Base-by-base conservation (phyloP, 2,113 vertebrate genomes). In the Festucalex cinctus region DNA sequence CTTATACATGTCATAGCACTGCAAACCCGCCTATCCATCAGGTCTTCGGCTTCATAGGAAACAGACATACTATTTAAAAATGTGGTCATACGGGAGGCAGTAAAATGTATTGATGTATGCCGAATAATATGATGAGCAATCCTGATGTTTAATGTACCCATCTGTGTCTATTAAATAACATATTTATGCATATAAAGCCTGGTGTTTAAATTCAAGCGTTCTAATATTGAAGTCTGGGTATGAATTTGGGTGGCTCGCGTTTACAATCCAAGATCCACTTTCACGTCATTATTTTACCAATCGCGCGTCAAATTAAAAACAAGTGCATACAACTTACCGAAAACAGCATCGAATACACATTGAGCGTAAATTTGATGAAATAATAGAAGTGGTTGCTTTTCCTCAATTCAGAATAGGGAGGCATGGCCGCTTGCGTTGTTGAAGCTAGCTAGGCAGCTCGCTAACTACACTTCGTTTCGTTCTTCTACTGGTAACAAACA, bases 311-410 rank as follows among this genome's bases (percentile, higher is more conserved):
- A 37, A 46, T 17, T 37, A 3, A 60, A 66, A 10, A 35, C 26
- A 61, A 1, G 5, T 3, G 17, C 0, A 17, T 36, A 10, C 12
- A 24, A 93, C 94, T 93, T 89, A 95, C 94, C 93, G 94, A 94
- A 71, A 95, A 95, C 26, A 94, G 79, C 86, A 93, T 94, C 22
- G 94, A 93, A 61, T 94, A 95, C 69, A 93, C 20, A 65, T 94
- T 94, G 12, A 95, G 79, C 14, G 94, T 92, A 49, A 94, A 95
- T 82, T 95, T 95, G 81, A 94, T 83, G 85, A 91, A 88, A 84
- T 94, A 95, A 83, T 94, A 95, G 78, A 89, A 93, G 79, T 84
- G 74, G 73, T 79, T 90, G 77, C 82, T 91, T 67, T 91, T 90
- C 51, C 79, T 92, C 72, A 92, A 49, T 48, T 92, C 87, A 43